These are phyloP conservation scores for Lepisosteus osseus DNA, from an alignment of 2,113 vertebrate species.

Conservation along the genomic window DNA sequence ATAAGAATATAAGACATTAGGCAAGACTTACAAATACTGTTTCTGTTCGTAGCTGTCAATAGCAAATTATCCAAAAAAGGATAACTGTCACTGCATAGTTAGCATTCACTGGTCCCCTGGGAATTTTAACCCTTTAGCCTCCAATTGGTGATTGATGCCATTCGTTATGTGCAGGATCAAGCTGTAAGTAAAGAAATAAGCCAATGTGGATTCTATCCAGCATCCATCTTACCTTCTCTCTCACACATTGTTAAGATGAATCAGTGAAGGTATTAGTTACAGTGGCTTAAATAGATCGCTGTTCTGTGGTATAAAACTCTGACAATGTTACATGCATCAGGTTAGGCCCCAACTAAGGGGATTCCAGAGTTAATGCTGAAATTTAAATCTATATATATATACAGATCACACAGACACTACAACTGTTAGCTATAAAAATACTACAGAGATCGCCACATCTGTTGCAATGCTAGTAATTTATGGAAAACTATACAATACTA, in stretches of 20 bases:
- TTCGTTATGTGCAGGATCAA: not conserved
- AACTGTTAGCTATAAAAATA: not conserved
- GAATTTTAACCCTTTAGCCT: not conserved
- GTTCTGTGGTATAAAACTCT: not conserved
- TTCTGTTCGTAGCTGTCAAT: not conserved
- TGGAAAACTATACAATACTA: slow-evolving; percentile 33
- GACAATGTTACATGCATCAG: not conserved
- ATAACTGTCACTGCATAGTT: not conserved
- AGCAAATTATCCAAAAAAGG: slow-evolving; percentile 1
- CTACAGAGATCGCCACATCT: not conserved
- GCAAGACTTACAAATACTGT: not conserved
- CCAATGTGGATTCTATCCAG: not conserved
- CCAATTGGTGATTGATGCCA: not conserved
- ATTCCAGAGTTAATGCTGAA: not conserved
- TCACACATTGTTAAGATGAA: not conserved
- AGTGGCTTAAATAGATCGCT: slow-evolving; percentile 12
- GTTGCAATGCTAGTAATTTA: not conserved
- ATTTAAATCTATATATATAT: not conserved
- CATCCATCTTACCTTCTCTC: not conserved
- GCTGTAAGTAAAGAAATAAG: not conserved
- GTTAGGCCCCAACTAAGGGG: not conserved
- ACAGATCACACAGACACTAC: not conserved
- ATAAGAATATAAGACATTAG: not conserved
- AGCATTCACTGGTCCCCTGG: not conserved
- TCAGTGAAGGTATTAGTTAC: slow-evolving; percentile 8